Base-by-base conservation (phyloP, 2,888 invertebrate genomes). In the Heteropelma amictum region DNA sequence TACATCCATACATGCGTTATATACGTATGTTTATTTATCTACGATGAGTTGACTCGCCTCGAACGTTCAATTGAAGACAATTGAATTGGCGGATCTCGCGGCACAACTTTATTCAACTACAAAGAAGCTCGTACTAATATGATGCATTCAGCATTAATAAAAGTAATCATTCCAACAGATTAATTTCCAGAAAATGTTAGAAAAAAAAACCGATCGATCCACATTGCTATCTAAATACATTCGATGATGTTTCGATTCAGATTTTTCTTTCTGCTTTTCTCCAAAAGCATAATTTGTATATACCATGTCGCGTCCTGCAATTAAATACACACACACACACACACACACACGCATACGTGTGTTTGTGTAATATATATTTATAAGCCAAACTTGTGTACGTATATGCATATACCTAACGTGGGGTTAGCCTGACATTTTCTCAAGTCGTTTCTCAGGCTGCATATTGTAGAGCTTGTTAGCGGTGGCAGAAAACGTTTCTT, bases 381-480 rank as follows among this genome's bases (percentile, higher is more conserved):
- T 17, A 64, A 28, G 19, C 8, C 17, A 53, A 38, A 63, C 19
- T 21, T 35, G 63, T 51, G 33, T n/a, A n/a, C n/a, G n/a, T 47
- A 40, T 64, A 54, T 63, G 17, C 33, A 65, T 54, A 21, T n/a
- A n/a, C n/a, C n/a, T n/a, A n/a, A n/a, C n/a, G 14, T 33, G 40
- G 64, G 49, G 14, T 64, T 56, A 42, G 65, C 51, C 51, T 65
- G 72, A 72, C 72, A 72, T 72, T 72, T 72, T 65, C 72, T 72
- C 64, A 51, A 63, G 72, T 19, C 58, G 65, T 72, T 72, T 65
- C 72, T 58, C 58, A 33, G 51, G 51, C 51, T 19, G 56, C 47
- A 45, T 47, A 56, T 56, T 47, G 58, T 51, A 51, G 63, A 63
- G 72, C 72, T 72, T 72, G 72, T 72, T 72, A 72, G 72, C 72